phyloP scores from a whole-genome alignment of 35 echinoderm and acorn worm genomes.

The Ptychodera flava region DNA sequence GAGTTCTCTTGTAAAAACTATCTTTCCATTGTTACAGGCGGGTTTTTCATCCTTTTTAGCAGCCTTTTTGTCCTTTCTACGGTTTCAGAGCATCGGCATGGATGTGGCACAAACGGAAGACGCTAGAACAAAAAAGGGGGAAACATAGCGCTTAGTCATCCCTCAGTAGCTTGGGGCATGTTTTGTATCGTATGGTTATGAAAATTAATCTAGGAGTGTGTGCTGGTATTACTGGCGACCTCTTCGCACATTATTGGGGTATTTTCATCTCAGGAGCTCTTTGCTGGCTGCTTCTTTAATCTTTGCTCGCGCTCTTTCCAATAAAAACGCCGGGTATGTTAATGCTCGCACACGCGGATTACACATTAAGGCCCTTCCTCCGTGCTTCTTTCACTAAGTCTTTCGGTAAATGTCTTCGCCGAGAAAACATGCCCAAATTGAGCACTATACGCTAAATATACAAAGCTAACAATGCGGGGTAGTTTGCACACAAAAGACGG shows the following conservation, averaged over 20 bases:
- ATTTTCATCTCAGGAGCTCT: background rate
- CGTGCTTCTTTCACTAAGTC: background rate
- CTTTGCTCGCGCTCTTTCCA: background rate
- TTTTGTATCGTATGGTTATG: background rate
- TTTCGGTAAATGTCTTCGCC: background rate
- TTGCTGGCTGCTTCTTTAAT: background rate
- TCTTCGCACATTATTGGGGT: background rate
- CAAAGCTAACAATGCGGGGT: background rate
- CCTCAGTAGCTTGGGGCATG: background rate
- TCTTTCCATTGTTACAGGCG: too few species aligned
- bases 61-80: too few species aligned
- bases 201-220: background rate
- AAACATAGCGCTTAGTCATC: background rate
- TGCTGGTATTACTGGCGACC: background rate
- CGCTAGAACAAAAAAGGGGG: too few species aligned
- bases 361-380: background rate
- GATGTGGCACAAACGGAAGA: too few species aligned
- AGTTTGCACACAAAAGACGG: background rate
- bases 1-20: too few species aligned
- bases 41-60: too few species aligned
- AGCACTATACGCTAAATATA: background rate
- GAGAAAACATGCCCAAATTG: background rate
- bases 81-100: too few species aligned
- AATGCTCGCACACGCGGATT: background rate
- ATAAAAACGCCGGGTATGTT: background rate